Conservation (phyloP, 2,797 vertebrate genomes). For the Limosa lapponica region DNA sequence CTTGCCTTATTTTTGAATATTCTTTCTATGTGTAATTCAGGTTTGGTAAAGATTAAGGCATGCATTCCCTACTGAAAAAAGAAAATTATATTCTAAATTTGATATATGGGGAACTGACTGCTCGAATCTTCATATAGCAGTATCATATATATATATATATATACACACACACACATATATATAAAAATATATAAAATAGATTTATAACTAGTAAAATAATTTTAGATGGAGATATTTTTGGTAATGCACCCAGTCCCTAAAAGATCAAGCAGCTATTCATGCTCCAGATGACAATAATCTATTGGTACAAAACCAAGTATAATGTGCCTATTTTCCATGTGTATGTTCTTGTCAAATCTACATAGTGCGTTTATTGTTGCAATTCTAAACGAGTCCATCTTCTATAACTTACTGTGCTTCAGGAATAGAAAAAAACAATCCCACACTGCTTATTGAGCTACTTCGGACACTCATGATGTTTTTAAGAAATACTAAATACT, state of each 20-base stretch:
- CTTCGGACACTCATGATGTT: background rate
- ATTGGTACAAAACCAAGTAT: background rate
- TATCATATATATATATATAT: background rate
- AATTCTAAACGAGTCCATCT: background rate
- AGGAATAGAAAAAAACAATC: background rate
- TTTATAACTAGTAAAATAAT: background rate
- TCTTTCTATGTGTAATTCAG: background rate
- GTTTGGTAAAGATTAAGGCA: background rate
- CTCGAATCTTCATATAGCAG: background rate
- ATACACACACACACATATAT: background rate
- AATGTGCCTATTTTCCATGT: background rate
- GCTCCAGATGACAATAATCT: background rate
- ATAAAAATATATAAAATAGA: background rate
- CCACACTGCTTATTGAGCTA: background rate
- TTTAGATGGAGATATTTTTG: background rate
- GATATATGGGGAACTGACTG: background rate
- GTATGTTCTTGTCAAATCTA: background rate
- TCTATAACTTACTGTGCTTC: background rate
- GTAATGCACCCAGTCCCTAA: background rate
- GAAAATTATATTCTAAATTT: background rate
- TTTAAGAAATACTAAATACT: constrained; percentile 14
- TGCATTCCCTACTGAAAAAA: background rate
- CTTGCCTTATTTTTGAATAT: background rate
- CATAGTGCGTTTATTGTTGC: background rate
- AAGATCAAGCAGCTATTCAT: background rate